These are phyloP conservation scores for Volucella inflata DNA, from an alignment of 2,888 invertebrate genomes.

Conservation along the genomic window DNA sequence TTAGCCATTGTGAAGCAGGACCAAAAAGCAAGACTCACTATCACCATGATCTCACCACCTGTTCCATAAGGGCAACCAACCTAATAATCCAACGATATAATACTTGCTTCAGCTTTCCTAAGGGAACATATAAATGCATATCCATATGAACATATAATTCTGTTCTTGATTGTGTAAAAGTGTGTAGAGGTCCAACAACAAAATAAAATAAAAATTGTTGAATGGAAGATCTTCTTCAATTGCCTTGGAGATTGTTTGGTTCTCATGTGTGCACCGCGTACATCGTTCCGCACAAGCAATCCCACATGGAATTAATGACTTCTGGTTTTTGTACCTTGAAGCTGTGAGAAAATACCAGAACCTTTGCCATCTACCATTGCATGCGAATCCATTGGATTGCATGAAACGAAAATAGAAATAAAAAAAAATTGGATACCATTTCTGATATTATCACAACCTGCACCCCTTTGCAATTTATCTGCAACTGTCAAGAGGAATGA, in stretches of 20 bases:
- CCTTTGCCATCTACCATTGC: constrained; percentile 29
- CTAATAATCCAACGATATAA: constrained; percentile 33
- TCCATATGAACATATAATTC: background rate
- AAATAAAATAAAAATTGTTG: constrained; percentile 6
- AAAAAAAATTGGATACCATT: constrained; percentile 48
- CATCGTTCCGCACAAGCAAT: constrained; percentile 12
- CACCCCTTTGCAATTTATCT: constrained; percentile 74
- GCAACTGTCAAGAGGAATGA: constrained; percentile 70
- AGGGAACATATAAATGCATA: constrained; percentile 11
- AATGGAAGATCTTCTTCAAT: constrained; percentile 55
- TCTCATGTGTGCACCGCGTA: constrained; percentile 46
- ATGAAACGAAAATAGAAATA: constrained; percentile 23
- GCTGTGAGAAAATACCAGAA: constrained; percentile 16
- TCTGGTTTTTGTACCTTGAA: constrained; percentile 43
- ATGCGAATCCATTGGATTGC: too few relatives aligned
- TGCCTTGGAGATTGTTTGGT: constrained; percentile 60
- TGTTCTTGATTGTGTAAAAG: too few relatives aligned
- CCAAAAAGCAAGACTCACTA: constrained; percentile 41
- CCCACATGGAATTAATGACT: constrained; percentile 67
- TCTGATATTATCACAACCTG: constrained; percentile 68
- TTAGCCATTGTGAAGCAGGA: constrained; percentile 42
- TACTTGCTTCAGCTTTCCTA: constrained; percentile 24
- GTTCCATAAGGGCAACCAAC: constrained; percentile 15
- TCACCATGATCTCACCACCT: constrained; percentile 32
- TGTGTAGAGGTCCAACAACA: background rate